Evolutionary conservation across 2,113 vertebrate species (phyloP).

Genomic region (Bujurquina vittata): DNA sequence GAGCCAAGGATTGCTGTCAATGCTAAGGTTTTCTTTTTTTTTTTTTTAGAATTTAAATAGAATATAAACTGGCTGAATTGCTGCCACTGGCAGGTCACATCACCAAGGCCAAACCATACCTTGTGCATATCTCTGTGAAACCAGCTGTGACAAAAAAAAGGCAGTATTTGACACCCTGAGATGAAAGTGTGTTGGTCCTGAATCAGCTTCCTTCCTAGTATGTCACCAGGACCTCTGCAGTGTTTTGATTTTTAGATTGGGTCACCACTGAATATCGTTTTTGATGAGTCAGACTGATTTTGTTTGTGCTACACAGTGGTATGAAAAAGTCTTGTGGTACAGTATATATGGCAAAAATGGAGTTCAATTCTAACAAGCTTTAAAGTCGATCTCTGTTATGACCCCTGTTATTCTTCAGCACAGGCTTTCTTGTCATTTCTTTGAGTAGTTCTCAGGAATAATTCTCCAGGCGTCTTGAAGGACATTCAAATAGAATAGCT

Average conservation of each 20-base stretch:
- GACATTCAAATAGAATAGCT: background rate
- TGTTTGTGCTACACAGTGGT: background rate
- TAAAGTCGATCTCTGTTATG: background rate
- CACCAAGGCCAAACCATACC: background rate
- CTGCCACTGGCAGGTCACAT: background rate
- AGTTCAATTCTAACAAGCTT: background rate
- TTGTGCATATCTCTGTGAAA: background rate
- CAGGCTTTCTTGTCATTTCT: background rate
- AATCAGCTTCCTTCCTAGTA: background rate
- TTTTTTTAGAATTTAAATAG: background rate
- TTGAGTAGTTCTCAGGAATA: background rate
- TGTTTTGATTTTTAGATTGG: background rate
- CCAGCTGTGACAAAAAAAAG: background rate
- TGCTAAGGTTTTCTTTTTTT: no score
- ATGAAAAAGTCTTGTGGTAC: no score
- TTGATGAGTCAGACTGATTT: background rate
- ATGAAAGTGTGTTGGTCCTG: background rate
- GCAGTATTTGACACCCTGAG: background rate
- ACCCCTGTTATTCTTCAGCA: background rate
- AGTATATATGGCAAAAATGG: background rate
- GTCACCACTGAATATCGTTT: background rate
- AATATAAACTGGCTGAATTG: background rate
- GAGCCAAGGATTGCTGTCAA: background rate
- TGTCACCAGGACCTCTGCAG: background rate
- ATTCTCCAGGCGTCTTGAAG: background rate